Base-by-base conservation (phyloP, 2,113 vertebrate species). In the Macrotis lagotis region DNA sequence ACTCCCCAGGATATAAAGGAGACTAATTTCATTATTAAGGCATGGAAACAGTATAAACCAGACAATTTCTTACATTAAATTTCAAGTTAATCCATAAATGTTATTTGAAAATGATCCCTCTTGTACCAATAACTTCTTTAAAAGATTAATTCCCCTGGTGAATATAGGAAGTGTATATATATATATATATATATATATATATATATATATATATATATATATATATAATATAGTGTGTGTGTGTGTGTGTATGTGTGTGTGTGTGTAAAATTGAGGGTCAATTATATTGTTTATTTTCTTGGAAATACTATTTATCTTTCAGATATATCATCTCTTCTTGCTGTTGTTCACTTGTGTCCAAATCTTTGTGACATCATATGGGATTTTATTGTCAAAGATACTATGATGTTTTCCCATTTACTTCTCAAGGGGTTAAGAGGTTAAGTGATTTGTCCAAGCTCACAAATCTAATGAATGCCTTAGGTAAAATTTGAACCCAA, bases 141-240 rank as follows among this genome's bases (percentile, higher is more conserved):
- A 92, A 93, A 90, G 28, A 93, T 89, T 50, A 8, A 96, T 95
- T 97, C 97, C 90, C 59, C 52, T 50, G 25, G 74, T 95, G 50
- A 94, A 97, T 96, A 95, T 92, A 96, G 89, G 91, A 97, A 93
- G 94, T n/a, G n/a, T n/a, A n/a, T n/a, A n/a, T n/a, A n/a, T n/a
- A n/a, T n/a, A n/a, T n/a, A n/a, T n/a, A n/a, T n/a, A n/a, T n/a
- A n/a, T n/a, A n/a, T n/a, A n/a, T n/a, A n/a, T n/a, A n/a, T n/a
- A n/a, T n/a, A n/a, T n/a, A n/a, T n/a, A n/a, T n/a, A n/a, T n/a
- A n/a, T n/a, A n/a, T n/a, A n/a, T n/a, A n/a, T n/a, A n/a, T n/a
- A n/a, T n/a, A n/a, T n/a, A n/a, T n/a, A n/a, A n/a, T n/a, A n/a
- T n/a, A n/a, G n/a, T n/a, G n/a, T n/a, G n/a, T n/a, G n/a, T n/a